Conservation (phyloP, 37 sponge, comb jelly and placozoan genomes). For the Ianthella basta region DNA sequence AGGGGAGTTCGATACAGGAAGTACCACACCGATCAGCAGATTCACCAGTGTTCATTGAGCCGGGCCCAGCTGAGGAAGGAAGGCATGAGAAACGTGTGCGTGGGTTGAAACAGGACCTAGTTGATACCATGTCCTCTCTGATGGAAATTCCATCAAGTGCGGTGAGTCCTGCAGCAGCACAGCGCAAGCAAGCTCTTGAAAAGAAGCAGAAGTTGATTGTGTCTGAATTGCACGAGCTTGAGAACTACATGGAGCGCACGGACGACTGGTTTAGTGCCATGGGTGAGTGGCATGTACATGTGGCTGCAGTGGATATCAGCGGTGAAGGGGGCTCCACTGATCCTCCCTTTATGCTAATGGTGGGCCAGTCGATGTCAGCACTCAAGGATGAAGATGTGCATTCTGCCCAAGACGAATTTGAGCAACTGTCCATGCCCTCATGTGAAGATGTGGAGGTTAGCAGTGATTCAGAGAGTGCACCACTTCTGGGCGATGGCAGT, state of each 20-base stretch:
- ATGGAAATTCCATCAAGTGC: slow-evolving; percentile 26
- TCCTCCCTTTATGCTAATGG: slow-evolving; percentile 60
- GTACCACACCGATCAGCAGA: background rate
- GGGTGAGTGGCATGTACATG: slow-evolving; percentile 63
- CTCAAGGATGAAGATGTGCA: background rate
- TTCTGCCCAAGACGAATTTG: background rate
- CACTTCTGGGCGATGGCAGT: too few species aligned
- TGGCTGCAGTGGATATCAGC: slow-evolving; percentile 53
- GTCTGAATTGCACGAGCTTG: slow-evolving; percentile 66
- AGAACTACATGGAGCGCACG: slow-evolving; percentile 74
- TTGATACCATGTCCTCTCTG: slow-evolving; percentile 40
- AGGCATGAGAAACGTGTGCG: slow-evolving; percentile 48
- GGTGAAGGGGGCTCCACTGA: slow-evolving; percentile 34
- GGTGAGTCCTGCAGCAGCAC: background rate
- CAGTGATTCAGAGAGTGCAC: background rate
- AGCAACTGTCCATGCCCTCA: too few species aligned
- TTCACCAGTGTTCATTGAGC: background rate
- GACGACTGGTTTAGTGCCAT: slow-evolving; percentile 74
- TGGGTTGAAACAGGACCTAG: slow-evolving; percentile 39
- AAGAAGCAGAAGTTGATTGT: slow-evolving; percentile 32
- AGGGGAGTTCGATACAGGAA: background rate
- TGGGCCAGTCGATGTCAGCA: slow-evolving; percentile 39
- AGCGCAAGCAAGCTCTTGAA: slow-evolving; percentile 49
- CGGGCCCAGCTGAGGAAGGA: slow-evolving; percentile 27
- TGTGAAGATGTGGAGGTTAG: background rate